Evolutionary conservation across 2,888 invertebrate species (phyloP).

Genomic region (Drosophila algonquin): DNA sequence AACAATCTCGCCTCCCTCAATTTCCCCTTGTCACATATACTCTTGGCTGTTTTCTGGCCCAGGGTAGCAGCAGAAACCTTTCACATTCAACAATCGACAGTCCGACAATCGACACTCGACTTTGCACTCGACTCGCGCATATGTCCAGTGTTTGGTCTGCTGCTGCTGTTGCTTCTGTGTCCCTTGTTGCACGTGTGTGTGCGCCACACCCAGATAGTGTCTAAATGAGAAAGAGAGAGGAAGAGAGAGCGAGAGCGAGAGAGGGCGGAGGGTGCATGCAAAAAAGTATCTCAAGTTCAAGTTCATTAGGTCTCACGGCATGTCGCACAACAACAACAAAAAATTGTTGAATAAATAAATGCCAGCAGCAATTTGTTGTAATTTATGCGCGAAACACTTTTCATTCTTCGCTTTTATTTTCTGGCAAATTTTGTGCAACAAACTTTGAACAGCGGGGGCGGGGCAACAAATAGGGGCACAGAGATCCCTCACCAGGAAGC

Average conservation of each 20-base stretch:
- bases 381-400: constrained; percentile 60
- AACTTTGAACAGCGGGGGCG: constrained; percentile 31
- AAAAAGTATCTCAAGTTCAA: constrained; percentile 63
- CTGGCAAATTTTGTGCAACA: constrained; percentile 47
- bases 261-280: background rate
- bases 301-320: constrained; percentile 65
- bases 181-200: background rate
- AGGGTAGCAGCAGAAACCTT: background rate
- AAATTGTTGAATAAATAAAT: constrained; percentile 12
- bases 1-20: no score
- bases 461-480: background rate
- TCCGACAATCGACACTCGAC: background rate
- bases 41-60: background rate
- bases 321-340: constrained; percentile 6
- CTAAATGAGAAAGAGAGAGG: background rate
- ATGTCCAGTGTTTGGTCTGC: background rate
- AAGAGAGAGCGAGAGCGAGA: background rate
- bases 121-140: background rate
- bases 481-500: constrained; percentile 3
- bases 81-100: background rate
- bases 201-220: background rate
- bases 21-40: background rate
- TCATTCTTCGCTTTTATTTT: background rate
- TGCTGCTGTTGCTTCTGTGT: background rate
- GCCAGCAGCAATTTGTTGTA: constrained; percentile 62